phyloP scores from a whole-genome alignment of 2,113 vertebrate species.

The Grallaria varia region DNA sequence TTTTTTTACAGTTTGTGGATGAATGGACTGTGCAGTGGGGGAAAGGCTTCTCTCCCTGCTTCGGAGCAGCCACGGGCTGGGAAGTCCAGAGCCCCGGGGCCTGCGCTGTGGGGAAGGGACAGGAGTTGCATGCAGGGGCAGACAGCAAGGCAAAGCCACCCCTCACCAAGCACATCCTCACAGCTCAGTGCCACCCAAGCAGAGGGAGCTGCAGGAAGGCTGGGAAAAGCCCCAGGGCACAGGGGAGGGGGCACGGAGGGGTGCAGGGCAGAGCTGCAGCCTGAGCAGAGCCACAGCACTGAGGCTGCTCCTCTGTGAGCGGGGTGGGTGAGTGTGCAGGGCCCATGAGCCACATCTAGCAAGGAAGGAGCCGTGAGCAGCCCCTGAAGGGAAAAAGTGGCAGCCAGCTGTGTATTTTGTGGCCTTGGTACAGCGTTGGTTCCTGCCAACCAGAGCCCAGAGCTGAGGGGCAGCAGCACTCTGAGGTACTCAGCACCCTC shows the following conservation, averaged over 20 bases:
- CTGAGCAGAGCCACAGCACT: neutral
- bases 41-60: neutral
- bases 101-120: neutral
- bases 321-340: neutral
- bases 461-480: neutral
- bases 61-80: neutral
- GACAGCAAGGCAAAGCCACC: neutral
- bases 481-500: neutral
- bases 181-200: accelerated
- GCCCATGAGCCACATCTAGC: neutral
- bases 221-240: neutral
- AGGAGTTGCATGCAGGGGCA: neutral
- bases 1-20: neutral
- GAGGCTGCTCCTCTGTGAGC: neutral
- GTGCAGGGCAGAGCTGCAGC: neutral
- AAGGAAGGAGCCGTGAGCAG: neutral
- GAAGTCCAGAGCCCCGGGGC: neutral
- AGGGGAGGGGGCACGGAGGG: neutral
- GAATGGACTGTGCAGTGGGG: neutral
- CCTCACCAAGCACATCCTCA: neutral
- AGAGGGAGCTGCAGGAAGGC: neutral
- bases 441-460: neutral
- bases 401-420: neutral
- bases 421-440: neutral
- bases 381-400: neutral